Conservation (phyloP, 2,888 invertebrate species). For the Dromius quadrimaculatus region DNA sequence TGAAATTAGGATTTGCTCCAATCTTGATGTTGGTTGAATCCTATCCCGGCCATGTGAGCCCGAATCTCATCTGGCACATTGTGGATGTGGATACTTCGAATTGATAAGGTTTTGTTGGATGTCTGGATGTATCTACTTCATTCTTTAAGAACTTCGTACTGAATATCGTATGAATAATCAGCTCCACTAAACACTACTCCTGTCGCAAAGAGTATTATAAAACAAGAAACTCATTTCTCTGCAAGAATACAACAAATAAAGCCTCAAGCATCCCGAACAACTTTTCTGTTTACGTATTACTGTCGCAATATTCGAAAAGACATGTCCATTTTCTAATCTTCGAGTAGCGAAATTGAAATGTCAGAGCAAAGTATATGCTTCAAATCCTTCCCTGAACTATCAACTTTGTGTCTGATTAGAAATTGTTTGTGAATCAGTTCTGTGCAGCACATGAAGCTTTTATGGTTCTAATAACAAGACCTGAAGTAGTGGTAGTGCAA, state of each 20-base stretch:
- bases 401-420: constrained; percentile 14
- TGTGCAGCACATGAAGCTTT: constrained; percentile 6
- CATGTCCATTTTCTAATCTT: constrained; percentile 43
- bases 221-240: too few species aligned
- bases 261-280: too few species aligned
- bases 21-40: constrained; percentile 25
- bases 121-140: constrained; percentile 26
- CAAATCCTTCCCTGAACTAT: constrained; percentile 19
- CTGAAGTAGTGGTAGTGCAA: constrained; percentile 1
- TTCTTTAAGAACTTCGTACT: constrained; percentile 44
- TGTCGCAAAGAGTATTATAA: too few species aligned
- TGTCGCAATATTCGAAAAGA: constrained; percentile 41
- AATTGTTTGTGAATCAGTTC: constrained; percentile 46
- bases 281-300: too few species aligned
- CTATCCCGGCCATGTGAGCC: constrained; percentile 12
- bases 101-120: constrained; percentile 40
- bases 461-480: constrained; percentile 23
- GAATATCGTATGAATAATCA: too few species aligned
- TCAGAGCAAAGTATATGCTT: constrained; percentile 30
- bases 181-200: too few species aligned
- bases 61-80: too few species aligned
- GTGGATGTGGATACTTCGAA: too few species aligned
- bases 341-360: constrained; percentile 44
- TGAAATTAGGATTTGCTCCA: constrained; percentile 33
- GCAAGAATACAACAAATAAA: too few species aligned